Evolutionary conservation across 2,113 vertebrate species (phyloP).

Genomic region (Brachyistius frenatus): DNA sequence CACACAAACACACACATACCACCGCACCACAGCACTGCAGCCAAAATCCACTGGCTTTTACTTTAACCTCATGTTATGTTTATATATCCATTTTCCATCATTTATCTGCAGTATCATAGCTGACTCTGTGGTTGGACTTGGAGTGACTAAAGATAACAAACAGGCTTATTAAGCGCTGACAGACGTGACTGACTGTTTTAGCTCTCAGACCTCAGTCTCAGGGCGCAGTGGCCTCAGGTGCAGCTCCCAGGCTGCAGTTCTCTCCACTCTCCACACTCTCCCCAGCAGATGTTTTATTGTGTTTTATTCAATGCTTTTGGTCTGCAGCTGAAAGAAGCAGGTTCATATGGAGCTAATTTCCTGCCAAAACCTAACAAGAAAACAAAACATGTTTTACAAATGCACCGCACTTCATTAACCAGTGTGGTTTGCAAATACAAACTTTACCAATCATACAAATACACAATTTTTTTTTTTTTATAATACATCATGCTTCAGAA

Average conservation of each 20-base stretch:
- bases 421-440: too few relatives aligned
- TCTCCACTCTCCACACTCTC: neutral
- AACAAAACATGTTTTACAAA: too few relatives aligned
- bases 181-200: slow-evolving; percentile 47
- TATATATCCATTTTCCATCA: slow-evolving; percentile 64
- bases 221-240: slow-evolving; percentile 24
- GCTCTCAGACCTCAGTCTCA: slow-evolving; percentile 6
- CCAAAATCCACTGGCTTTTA: slow-evolving; percentile 48
- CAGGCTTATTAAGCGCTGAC: slow-evolving; percentile 45
- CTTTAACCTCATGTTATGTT: slow-evolving; percentile 54
- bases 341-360: neutral
- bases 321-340: neutral
- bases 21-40: neutral
- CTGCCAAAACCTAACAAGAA: too few relatives aligned
- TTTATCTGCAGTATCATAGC: slow-evolving; percentile 52
- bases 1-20: slow-evolving; percentile 20
- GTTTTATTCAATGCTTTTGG: neutral
- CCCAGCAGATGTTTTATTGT: slow-evolving; percentile 27
- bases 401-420: too few relatives aligned
- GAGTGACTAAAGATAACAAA: slow-evolving; percentile 53
- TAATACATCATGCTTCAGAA: too few relatives aligned
- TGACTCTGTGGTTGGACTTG: slow-evolving; percentile 46
- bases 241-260: slow-evolving; percentile 1
- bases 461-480: too few relatives aligned
- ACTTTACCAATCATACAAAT: too few relatives aligned